Evolutionary conservation across 2,797 vertebrate genomes (phyloP).

Genomic region (Tapera naevia): DNA sequence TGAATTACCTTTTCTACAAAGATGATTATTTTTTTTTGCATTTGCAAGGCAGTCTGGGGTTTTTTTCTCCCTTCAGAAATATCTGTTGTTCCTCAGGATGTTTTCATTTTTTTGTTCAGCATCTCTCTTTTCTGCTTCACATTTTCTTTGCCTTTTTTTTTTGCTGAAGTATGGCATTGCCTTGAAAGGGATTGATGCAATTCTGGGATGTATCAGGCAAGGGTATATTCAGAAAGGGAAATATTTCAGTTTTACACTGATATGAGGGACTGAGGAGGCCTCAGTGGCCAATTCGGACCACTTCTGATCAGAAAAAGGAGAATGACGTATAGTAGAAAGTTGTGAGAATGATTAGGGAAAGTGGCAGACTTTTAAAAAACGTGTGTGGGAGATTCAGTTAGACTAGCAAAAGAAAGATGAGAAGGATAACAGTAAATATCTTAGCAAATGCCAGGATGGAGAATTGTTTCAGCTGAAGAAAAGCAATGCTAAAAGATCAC

Average conservation of each 20-base stretch:
- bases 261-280: neutral
- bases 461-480: slow-evolving; percentile 15
- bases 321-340: neutral
- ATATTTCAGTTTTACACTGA: neutral
- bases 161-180: neutral
- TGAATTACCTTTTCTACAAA: slow-evolving; percentile 45
- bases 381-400: neutral
- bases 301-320: neutral
- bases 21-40: slow-evolving; percentile 21
- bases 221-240: slow-evolving; percentile 30
- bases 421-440: neutral
- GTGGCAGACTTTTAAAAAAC: neutral
- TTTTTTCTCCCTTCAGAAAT: neutral
- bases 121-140: neutral
- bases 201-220: slow-evolving; percentile 1
- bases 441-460: neutral
- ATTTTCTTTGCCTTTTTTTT: slow-evolving; percentile 2
- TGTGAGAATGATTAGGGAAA: neutral
- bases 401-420: neutral
- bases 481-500: slow-evolving; percentile 16
- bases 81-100: neutral
- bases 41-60: neutral
- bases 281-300: neutral
- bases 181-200: slow-evolving; percentile 36
- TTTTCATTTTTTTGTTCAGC: slow-evolving; percentile 11